These are phyloP conservation scores for Bugula neritina DNA, from an alignment of 2,888 invertebrate species.

Conservation along the genomic window DNA sequence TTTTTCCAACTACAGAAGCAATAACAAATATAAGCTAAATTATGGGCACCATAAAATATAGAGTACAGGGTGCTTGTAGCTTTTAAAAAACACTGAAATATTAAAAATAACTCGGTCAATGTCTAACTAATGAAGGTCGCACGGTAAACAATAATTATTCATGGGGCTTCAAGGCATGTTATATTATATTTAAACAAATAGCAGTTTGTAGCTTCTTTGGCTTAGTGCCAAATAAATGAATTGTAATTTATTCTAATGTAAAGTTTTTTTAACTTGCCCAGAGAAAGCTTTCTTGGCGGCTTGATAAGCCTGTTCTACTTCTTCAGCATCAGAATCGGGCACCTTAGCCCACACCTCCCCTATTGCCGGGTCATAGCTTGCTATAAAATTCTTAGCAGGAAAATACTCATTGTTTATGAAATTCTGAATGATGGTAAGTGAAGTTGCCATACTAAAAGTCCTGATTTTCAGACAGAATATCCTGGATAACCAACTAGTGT, in stretches of 20 bases:
- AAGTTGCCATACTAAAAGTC: neutral
- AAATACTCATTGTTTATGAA: conserved; percentile 54
- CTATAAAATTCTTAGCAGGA: conserved; percentile 41
- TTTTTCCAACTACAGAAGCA: conserved; percentile 56
- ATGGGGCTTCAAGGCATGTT: too few species aligned
- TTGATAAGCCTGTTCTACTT: conserved; percentile 50
- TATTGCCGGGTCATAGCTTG: conserved; percentile 55
- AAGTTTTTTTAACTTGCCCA: too few species aligned
- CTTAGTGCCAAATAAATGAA: neutral
- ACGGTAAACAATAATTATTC: too few species aligned
- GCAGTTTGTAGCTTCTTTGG: neutral
- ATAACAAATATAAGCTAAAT: too few species aligned
- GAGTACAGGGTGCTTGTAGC: too few species aligned
- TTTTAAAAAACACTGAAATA: too few species aligned
- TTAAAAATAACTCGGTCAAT: too few species aligned
- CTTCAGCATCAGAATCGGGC: conserved; percentile 53
- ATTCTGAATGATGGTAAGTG: conserved; percentile 38
- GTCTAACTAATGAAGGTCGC: neutral
- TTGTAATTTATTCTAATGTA: too few species aligned
- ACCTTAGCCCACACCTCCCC: conserved; percentile 54
- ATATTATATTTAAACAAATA: too few species aligned
- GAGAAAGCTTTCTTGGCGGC: conserved; percentile 56
- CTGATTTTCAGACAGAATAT: too few species aligned
- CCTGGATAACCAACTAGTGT: too few species aligned
- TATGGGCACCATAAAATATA: too few species aligned